Conservation (phyloP, 1,140 invertebrate species). For the Drosophila hydei region DNA sequence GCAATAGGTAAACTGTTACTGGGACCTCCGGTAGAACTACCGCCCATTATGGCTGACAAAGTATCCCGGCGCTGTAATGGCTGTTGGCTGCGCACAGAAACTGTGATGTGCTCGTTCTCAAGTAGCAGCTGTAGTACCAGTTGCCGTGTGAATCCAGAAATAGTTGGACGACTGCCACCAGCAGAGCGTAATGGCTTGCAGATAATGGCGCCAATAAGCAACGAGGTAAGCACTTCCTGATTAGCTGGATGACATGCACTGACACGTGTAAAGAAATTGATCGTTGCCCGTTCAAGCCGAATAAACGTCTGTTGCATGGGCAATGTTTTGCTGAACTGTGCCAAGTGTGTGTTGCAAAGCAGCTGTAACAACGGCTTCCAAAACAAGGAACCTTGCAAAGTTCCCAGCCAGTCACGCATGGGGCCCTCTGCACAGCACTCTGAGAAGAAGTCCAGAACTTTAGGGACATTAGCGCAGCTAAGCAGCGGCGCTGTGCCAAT, state of each 20-base stretch:
- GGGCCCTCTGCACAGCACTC: conserved; percentile 91
- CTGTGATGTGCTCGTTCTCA: conserved; percentile 92
- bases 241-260: conserved; percentile 93
- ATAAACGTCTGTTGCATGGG: conserved; percentile 86
- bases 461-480: conserved; percentile 84
- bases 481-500: conserved; percentile 42
- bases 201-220: conserved; percentile 85
- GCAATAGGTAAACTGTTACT: conserved; percentile 68
- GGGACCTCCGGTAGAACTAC: conserved; percentile 22
- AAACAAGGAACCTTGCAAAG: conserved; percentile 90
- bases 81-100: conserved; percentile 87
- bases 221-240: conserved; percentile 91
- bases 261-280: conserved; percentile 90
- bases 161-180: conserved; percentile 74
- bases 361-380: conserved; percentile 92
- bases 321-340: conserved; percentile 84
- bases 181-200: conserved; percentile 59
- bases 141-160: conserved; percentile 94
- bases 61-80: conserved; percentile 71
- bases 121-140: conserved; percentile 93
- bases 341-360: conserved; percentile 86
- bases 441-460: conserved; percentile 92
- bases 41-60: conserved; percentile 59
- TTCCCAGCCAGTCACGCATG: conserved; percentile 94
- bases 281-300: conserved; percentile 89